Evolutionary conservation across 1,140 invertebrate genomes (phyloP).

Genomic region (Bombus picipes): DNA sequence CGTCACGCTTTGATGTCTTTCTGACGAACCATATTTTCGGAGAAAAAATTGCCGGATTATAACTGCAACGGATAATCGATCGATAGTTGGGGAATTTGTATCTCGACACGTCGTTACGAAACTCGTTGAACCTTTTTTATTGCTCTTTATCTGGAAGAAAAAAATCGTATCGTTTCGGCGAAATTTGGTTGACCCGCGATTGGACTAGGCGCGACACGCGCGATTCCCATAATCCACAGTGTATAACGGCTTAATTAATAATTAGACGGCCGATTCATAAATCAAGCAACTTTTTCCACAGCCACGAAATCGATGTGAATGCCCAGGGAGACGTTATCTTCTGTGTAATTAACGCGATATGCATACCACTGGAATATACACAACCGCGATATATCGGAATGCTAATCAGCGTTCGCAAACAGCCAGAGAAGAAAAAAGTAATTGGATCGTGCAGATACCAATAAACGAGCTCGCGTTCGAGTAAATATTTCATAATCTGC

Average conservation of each 20-base stretch:
- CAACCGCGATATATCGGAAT: neutral
- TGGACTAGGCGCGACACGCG: neutral
- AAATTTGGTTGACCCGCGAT: neutral
- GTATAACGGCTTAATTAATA: conserved; percentile 43
- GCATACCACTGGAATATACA: neutral
- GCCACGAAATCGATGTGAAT: conserved; percentile 12
- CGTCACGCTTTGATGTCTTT: neutral
- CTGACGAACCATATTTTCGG: neutral
- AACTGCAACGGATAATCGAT: no score
- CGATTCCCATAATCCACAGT: neutral
- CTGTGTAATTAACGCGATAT: conserved; percentile 50
- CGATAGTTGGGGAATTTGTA: neutral
- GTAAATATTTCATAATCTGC: conserved; percentile 42
- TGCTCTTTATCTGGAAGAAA: neutral
- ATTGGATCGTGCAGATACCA: conserved; percentile 31
- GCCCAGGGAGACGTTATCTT: conserved; percentile 47
- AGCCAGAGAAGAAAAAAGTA: neutral
- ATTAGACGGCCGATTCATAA: conserved; percentile 51
- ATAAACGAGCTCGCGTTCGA: neutral
- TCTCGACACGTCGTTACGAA: neutral
- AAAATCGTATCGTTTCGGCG: neutral
- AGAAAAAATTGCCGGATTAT: no score
- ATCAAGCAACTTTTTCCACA: conserved; percentile 39
- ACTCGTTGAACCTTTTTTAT: neutral
- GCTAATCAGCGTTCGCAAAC: conserved; percentile 37